Percentiles rank a stretch among this genome's conserved stretches.
phyloP scores from a whole-genome alignment of 2,113 vertebrate genomes.

The Gambusia affinis region DNA sequence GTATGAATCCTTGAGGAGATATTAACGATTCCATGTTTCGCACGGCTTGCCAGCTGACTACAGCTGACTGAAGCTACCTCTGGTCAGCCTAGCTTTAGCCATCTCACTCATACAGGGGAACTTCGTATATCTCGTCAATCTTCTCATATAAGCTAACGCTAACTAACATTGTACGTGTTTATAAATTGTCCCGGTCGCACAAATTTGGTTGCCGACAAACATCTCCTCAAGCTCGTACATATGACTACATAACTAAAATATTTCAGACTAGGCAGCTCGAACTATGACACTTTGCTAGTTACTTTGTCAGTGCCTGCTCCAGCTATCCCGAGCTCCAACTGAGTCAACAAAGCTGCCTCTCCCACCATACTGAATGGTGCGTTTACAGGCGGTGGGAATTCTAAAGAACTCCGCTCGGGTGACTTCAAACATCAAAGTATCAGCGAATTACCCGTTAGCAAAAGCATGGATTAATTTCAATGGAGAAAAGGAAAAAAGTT shows the following conservation, averaged over 20 bases:
- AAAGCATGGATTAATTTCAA: no score
- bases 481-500: no score
- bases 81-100: slow-evolving; percentile 32
- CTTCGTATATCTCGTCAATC: slow-evolving; percentile 58
- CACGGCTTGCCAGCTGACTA: slow-evolving; percentile 17
- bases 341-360: slow-evolving; percentile 65
- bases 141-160: slow-evolving; percentile 45
- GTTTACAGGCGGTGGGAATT: slow-evolving; percentile 16
- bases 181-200: not conserved
- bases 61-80: slow-evolving; percentile 17
- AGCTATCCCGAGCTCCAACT: slow-evolving; percentile 18
- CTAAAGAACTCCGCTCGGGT: not conserved
- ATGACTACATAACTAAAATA: slow-evolving; percentile 36
- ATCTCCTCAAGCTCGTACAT: not conserved
- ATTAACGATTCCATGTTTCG: slow-evolving; percentile 11
- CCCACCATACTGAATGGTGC: slow-evolving; percentile 37
- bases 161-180: slow-evolving; percentile 2
- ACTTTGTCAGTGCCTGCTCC: slow-evolving; percentile 2
- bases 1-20: not conserved
- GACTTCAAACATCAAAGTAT: not conserved
- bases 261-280: slow-evolving; percentile 9
- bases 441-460: not conserved
- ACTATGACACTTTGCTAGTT: slow-evolving; percentile 14
- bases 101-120: slow-evolving; percentile 47
- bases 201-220: not conserved